Percentiles rank a stretch among this genome's conserved stretches.
Evolutionary conservation across 2,797 vertebrate species (phyloP).

Genomic region (Gymnopithys bicolor): DNA sequence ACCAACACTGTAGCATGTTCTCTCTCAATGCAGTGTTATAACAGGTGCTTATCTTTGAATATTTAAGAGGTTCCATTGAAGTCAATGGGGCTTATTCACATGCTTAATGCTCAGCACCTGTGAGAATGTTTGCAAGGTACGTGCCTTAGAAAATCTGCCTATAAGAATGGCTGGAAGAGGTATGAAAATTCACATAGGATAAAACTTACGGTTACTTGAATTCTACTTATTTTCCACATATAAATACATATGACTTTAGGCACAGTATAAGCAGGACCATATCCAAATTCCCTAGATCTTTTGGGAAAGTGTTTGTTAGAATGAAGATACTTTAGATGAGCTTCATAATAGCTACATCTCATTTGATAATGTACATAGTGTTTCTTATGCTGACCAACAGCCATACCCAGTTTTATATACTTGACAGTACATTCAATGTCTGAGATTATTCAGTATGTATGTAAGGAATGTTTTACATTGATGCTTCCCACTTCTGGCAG

Average conservation of each 20-base stretch:
- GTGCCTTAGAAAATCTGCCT: neutral
- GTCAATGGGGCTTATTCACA: neutral
- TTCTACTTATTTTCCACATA: neutral
- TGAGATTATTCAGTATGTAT: neutral
- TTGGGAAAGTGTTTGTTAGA: neutral
- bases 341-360: constrained; percentile 46
- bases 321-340: neutral
- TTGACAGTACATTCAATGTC: constrained; percentile 33
- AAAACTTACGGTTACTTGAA: constrained; percentile 60
- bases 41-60: neutral
- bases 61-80: neutral
- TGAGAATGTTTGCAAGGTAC: neutral
- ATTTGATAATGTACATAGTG: neutral
- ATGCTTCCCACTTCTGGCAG: neutral
- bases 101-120: neutral
- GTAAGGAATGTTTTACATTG: neutral
- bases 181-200: constrained; percentile 58
- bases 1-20: neutral
- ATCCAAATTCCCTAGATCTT: neutral
- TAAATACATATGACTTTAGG: neutral
- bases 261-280: neutral
- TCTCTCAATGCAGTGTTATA: neutral
- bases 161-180: constrained; percentile 16
- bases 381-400: constrained; percentile 24
- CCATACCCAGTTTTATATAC: neutral